Conservation (phyloP, 2,888 invertebrate species). For the Drosophila vallismaia region DNA sequence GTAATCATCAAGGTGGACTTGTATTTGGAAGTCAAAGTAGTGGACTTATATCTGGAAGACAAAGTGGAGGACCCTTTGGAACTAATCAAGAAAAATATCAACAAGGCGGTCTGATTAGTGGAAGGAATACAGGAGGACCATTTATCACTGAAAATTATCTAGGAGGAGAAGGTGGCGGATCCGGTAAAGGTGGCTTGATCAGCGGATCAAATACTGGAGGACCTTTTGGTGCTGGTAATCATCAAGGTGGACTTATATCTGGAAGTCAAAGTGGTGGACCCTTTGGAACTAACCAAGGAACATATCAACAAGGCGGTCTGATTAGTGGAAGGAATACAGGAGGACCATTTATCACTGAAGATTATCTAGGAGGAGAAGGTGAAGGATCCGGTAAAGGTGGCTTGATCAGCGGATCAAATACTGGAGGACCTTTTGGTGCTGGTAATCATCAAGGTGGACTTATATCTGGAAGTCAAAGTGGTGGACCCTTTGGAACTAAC, state of each 20-base stretch:
- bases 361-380: not conserved
- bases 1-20: not conserved
- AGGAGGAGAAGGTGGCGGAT: not conserved
- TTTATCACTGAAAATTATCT: not conserved
- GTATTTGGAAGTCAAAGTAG: conserved; percentile 1
- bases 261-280: not conserved
- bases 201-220: conserved; percentile 1
- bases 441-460: not conserved
- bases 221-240: not conserved
- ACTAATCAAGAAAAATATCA: not conserved
- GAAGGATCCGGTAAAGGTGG: not conserved
- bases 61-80: conserved; percentile 5
- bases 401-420: conserved; percentile 1
- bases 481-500: not conserved
- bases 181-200: not conserved
- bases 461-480: not conserved
- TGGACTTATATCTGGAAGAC: no score
- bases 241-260: not conserved
- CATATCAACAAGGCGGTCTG: not conserved
- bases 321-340: conserved; percentile 6
- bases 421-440: not conserved
- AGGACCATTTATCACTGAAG: conserved; percentile 14
- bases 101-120: not conserved
- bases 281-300: no score
- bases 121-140: not conserved